Base-by-base conservation (phyloP, 2,113 vertebrate species). In the Sylvia atricapilla region DNA sequence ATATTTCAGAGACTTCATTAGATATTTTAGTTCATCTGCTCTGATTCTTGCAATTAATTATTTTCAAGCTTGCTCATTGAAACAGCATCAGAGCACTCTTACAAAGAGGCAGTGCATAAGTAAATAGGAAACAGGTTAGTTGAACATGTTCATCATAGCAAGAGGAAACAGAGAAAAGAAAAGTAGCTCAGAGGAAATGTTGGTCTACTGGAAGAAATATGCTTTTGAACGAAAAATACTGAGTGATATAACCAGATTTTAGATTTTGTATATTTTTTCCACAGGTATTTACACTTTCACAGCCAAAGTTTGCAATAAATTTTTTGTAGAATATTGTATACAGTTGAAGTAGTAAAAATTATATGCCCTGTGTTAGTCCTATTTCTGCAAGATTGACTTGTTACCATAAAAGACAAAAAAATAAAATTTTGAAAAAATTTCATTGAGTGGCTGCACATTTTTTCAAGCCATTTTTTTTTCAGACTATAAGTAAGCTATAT, bases 1-100 rank as follows among this genome's bases (percentile, higher is more conserved):
- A 52, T 95, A 85, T 68, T 85, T 76, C 66, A 87, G 81, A 78
- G 21, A 22, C 53, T 87, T 87, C 81, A 87, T 73, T 79, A 68
- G 43, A 52, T 78, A 79, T 76, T 58, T 95, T 68, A 27, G 21
- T 85, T 93, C 44, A 90, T 72, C 58, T 87, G 12, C 53, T 85
- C 49, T 83, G 53, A 87, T 85, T 62, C 87, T 85, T 85, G 19
- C 23, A 44, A 75, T 72, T 87, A 95, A 79, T 85, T 93, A 82
- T 64, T 85, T 89, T 90, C 53, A 90, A 49, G 30, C 19, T 46
- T 82, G 25, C 31, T 73, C 49, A 53, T 53, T 69, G 53, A 56
- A 91, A 76, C 9, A 69, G 31, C 70, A 88, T 52, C 49, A 80
- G 46, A 28, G 24, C 27, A 44, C 6, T 33, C 33, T 72, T 79